Evolutionary conservation across 2,113 vertebrate genomes (phyloP), one percentile per base, ranked within the genome.

Genomic region (Scopus umbretta): DNA sequence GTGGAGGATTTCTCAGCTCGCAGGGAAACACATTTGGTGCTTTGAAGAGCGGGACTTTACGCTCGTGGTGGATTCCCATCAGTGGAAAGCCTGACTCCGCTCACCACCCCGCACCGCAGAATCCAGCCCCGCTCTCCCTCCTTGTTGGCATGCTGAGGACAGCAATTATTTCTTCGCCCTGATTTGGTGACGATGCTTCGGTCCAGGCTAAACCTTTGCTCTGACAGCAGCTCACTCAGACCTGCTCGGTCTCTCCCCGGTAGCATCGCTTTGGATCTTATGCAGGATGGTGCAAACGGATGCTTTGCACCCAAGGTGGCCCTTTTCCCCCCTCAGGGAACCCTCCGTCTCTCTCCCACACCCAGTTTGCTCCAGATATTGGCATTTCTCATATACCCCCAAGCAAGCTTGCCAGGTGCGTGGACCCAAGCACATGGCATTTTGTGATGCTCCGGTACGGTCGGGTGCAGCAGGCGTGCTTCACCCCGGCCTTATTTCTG

Each of bases 401-500:
- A 7, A 32, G 20, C 29, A 4, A 2, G 38, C 4, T 9, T 11
- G 3, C 36, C 68, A 42, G 67, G 23, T 25, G 32, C 16, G 3
- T 2, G 61, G 23, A 65, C 34, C 38, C 34, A 8, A 30, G 36
- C 2, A 14, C 40, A 12, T 0, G 5, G 34, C 9, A 4, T 0
- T 1, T 6, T 30, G 25, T 3, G 61, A 61, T 67, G 52, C 9
- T 29, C 29, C 6, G 13, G 36, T 4, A 7, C 1, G 3, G 36
- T 2, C 14, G 1, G 4, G 38, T 7, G 43, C 9, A 1, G 25
- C 66, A 20, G 61, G 18, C 1, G 2, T 26, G 17, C 18, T 5
- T 47, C 6, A 0, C 17, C 25, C 65, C 1, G 3, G 7, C 18
- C 40, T 59, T 9, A 3, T 18, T 38, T 66, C 50, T 40, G 13